Evolutionary conservation across 2,113 vertebrate genomes (phyloP).

Genomic region (Egretta garzetta): DNA sequence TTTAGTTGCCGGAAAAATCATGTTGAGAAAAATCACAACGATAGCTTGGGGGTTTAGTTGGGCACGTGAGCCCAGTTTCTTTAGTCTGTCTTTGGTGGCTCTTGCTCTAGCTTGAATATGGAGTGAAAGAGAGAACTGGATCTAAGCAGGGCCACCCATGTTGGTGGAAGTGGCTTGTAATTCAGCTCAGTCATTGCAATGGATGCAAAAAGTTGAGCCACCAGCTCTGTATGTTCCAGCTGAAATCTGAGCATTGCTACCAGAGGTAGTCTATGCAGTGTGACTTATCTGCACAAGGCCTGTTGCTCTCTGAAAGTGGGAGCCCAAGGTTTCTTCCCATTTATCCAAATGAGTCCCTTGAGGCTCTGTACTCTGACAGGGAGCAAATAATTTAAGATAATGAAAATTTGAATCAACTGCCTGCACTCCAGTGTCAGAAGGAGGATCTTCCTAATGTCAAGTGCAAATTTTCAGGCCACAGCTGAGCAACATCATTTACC

Average conservation of each 20-base stretch:
- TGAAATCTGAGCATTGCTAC: not conserved
- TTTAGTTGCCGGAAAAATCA: not conserved
- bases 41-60: not conserved
- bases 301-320: not conserved
- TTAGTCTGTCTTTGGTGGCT: not conserved
- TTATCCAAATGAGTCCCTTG: not conserved
- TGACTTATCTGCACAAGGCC: not conserved
- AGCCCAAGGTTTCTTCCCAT: accelerated
- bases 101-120: not conserved
- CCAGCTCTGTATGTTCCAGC: not conserved
- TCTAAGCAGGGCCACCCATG: accelerated
- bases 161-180: accelerated
- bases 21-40: not conserved
- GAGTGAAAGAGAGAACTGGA: not conserved
- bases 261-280: not conserved
- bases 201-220: not conserved
- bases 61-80: not conserved
- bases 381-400: not conserved
- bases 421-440: not conserved
- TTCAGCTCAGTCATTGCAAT: not conserved
- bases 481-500: not conserved
- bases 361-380: not conserved
- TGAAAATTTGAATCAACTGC: not conserved
- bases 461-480: not conserved
- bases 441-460: not conserved